Base-by-base conservation (phyloP, 2,888 invertebrate genomes). In the Orgyia antiqua region DNA sequence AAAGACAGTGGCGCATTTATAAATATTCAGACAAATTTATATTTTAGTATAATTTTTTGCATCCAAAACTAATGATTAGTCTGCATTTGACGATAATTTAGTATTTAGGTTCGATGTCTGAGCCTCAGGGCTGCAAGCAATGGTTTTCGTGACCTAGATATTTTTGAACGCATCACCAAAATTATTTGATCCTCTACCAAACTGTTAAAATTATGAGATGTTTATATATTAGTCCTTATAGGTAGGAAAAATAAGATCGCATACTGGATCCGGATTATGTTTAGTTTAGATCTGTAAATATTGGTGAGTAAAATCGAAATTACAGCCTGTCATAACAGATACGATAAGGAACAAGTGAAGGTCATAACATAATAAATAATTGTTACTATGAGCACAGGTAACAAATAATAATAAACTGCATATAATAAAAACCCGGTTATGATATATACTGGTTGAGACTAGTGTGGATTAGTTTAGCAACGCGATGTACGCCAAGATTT, bases 141-240 rank as follows among this genome's bases (percentile, higher is more conserved):
- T 74, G 66, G 61, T 72, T 74, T 78, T 77, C 83, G 84, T 84
- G 82, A 77, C 76, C 82, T 83, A 83, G 83, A 78, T 79, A 62
- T 78, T 75, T 78, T 69, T 71, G 52, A 69, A 66, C 54, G 65
- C 45, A 61, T 49, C 53, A 56, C 76, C 70, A 70, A 33, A 43
- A 36, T 49, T 40, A 38, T 38, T 24, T 50, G 68, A 58, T 11
- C 67, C 55, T 41, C 36, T 24, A 17, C 33, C 27, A 53, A 59
- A 56, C 46, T 54, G 42, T 40, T 42, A 37, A 18, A 36, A 34
- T 46, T 45, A 51, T 36, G 37, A 33, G 39, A 51, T 33, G 38
- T 45, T 50, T 29, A 33, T 32, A 48, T 33, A 39, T 33, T 43
- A 46, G 28, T 20, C 42, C 42, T 44, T 52, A 24, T 45, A 33